Conservation (phyloP, 37 sponge, comb jelly and placozoan species). For the Amphimedon queenslandica region DNA sequence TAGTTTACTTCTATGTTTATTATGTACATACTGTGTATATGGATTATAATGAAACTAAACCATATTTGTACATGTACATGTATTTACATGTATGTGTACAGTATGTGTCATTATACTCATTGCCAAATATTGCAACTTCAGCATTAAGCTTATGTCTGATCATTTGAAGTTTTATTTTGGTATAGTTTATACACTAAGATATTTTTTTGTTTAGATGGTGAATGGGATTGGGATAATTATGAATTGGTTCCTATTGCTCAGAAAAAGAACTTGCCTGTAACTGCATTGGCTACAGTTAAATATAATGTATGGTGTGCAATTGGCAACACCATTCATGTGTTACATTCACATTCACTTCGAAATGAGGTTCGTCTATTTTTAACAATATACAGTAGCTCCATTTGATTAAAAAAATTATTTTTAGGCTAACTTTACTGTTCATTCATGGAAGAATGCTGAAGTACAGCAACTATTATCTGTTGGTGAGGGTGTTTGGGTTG, state of each 20-base stretch:
- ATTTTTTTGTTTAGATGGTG: constrained; percentile 52
- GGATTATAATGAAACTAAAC: too few species aligned
- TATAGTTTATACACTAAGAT: too few species aligned
- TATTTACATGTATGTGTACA: too few species aligned
- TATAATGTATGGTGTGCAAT: constrained; percentile 86
- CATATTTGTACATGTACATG: too few species aligned
- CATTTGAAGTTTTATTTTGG: too few species aligned
- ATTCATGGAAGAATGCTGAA: constrained; percentile 47
- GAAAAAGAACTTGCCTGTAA: constrained; percentile 53
- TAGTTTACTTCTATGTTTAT: too few species aligned
- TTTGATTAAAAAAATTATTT: neutral
- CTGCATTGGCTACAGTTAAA: constrained; percentile 54
- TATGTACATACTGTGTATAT: too few species aligned
- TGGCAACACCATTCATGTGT: constrained; percentile 69
- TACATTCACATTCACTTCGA: constrained; percentile 49
- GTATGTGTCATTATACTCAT: too few species aligned
- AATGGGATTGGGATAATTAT: constrained; percentile 93
- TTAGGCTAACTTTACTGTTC: constrained; percentile 66
- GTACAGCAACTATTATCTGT: constrained; percentile 57
- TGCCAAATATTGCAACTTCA: too few species aligned
- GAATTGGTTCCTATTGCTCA: constrained; percentile 48
- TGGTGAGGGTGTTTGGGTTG: constrained; percentile 90
- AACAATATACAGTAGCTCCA: neutral
- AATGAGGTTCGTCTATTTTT: constrained; percentile 51
- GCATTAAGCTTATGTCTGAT: too few species aligned